Conservation (phyloP, 2,888 invertebrate species). For the Trissonchulus latispiculum region DNA sequence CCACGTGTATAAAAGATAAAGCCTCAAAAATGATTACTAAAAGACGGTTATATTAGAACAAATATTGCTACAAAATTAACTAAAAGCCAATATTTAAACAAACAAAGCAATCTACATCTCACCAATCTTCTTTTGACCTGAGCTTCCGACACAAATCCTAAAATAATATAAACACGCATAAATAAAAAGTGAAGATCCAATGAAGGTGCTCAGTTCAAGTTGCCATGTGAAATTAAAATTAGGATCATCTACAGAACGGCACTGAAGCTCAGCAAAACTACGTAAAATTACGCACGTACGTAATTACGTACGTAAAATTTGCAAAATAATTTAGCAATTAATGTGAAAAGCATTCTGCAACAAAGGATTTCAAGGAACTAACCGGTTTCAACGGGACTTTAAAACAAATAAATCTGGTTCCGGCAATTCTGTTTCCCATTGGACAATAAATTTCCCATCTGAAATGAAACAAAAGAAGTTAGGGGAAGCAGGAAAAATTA, state of each 20-base stretch:
- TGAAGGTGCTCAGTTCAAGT: background rate
- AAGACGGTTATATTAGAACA: too few relatives aligned
- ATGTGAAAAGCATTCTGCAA: background rate
- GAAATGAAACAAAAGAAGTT: too few relatives aligned
- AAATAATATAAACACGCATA: background rate
- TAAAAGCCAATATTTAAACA: too few relatives aligned
- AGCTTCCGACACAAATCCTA: background rate
- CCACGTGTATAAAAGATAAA: too few relatives aligned
- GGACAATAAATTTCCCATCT: slow-evolving; percentile 44
- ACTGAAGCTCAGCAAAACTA: too few relatives aligned
- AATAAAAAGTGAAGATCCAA: background rate
- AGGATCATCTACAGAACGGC: background rate
- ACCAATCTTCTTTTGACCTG: background rate
- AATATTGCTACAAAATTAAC: too few relatives aligned
- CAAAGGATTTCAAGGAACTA: too few relatives aligned
- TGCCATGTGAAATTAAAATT: background rate
- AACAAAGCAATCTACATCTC: slow-evolving; percentile 4
- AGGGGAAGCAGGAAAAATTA: too few relatives aligned
- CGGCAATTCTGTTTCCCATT: slow-evolving; percentile 56
- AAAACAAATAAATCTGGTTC: slow-evolving; percentile 62
- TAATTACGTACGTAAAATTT: too few relatives aligned
- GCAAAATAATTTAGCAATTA: too few relatives aligned
- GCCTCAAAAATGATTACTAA: too few relatives aligned
- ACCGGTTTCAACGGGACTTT: slow-evolving; percentile 61
- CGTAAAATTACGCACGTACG: too few relatives aligned